Percentiles rank a stretch among this genome's conserved stretches.
Conservation (phyloP, 2,888 invertebrate species). For the Drosophila quinaria region DNA sequence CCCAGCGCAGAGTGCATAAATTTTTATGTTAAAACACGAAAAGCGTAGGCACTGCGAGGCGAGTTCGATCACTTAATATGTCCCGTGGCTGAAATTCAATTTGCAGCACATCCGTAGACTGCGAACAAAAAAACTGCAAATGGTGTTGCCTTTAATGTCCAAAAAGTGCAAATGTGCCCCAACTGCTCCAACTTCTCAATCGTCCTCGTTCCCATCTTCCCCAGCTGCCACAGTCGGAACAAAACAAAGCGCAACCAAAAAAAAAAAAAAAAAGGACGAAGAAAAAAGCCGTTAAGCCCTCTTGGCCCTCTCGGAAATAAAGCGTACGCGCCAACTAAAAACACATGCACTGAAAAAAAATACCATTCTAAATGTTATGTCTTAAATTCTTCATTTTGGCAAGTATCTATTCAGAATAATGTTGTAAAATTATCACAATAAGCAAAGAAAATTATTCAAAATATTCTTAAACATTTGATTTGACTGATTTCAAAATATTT, state of each 20-base stretch:
- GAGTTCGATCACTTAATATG: slow-evolving; percentile 78
- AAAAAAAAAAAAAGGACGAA: slow-evolving; percentile 1
- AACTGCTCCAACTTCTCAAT: too few relatives aligned
- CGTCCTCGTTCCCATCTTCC: slow-evolving; percentile 4
- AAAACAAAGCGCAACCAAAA: slow-evolving; percentile 56
- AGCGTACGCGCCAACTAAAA: slow-evolving; percentile 29
- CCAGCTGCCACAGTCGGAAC: slow-evolving; percentile 22
- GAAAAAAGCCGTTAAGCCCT: slow-evolving; percentile 44
- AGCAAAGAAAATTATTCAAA: too few relatives aligned
- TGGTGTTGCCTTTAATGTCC: too few relatives aligned
- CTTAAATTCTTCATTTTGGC: too few relatives aligned
- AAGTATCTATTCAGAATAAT: too few relatives aligned
- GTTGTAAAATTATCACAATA: too few relatives aligned
- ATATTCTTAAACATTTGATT: too few relatives aligned
- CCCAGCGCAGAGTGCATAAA: slow-evolving; percentile 51
- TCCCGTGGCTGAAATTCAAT: slow-evolving; percentile 83
- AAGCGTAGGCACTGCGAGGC: slow-evolving; percentile 61
- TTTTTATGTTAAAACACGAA: slow-evolving; percentile 79
- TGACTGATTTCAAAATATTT: too few relatives aligned
- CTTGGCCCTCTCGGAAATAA: slow-evolving; percentile 52
- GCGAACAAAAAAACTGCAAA: slow-evolving; percentile 32
- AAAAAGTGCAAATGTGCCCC: too few relatives aligned
- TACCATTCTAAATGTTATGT: too few relatives aligned
- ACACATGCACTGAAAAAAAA: slow-evolving; percentile 1
- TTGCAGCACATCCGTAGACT: slow-evolving; percentile 78